Conservation (phyloP, 1,140 invertebrate genomes). For the Grapholita molesta region DNA sequence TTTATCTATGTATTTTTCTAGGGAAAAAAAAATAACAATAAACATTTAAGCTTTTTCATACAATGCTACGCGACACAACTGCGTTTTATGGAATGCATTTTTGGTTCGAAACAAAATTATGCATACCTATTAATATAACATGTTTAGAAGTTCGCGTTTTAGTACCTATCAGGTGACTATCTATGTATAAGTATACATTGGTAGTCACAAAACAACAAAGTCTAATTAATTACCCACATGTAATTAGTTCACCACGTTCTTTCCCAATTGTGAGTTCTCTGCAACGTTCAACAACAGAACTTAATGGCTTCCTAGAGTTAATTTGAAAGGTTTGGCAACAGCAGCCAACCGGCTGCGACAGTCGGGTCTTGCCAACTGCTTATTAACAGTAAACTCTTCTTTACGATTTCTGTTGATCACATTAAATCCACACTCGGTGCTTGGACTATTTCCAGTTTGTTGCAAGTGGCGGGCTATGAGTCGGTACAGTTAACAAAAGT, state of each 20-base stretch:
- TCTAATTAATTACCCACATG: not conserved
- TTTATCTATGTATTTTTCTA: too few species aligned
- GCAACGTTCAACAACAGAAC: not conserved
- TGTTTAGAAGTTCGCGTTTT: too few species aligned
- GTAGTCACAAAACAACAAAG: not conserved
- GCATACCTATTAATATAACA: too few species aligned
- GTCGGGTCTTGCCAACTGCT: constrained; percentile 22
- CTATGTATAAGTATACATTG: too few species aligned
- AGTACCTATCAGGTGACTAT: too few species aligned
- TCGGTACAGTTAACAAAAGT: not conserved
- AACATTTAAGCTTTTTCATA: too few species aligned
- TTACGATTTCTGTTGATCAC: constrained; percentile 27
- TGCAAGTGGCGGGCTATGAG: not conserved
- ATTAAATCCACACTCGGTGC: constrained; percentile 18
- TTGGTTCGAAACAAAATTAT: too few species aligned
- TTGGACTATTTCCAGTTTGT: constrained; percentile 14
- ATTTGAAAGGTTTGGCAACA: constrained; percentile 20
- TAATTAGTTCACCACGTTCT: not conserved
- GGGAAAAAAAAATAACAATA: too few species aligned
- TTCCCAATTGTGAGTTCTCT: not conserved
- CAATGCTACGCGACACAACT: too few species aligned
- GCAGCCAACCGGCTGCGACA: constrained; percentile 1
- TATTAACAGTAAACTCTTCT: constrained; percentile 25
- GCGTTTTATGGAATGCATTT: too few species aligned
- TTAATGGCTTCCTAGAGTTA: constrained; percentile 3